Evolutionary conservation across 2,888 invertebrate genomes (phyloP).

Genomic region (Pteria penguin): DNA sequence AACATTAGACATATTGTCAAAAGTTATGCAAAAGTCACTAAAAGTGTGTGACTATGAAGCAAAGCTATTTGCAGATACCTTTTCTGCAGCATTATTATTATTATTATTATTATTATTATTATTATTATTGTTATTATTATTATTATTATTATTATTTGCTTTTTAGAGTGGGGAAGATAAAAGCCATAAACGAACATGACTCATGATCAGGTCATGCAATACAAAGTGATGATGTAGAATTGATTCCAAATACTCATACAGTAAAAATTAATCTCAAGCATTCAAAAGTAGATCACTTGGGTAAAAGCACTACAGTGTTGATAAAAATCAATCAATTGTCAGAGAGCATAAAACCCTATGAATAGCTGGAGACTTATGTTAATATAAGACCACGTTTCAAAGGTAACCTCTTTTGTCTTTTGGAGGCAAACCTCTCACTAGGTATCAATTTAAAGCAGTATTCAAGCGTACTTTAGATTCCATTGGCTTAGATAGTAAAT

Average conservation of each 20-base stretch:
- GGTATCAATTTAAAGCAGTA: too few relatives aligned
- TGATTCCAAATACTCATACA: not conserved
- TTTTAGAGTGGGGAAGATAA: not conserved
- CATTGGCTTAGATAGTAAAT: too few relatives aligned
- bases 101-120: too few relatives aligned
- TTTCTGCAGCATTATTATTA: not conserved
- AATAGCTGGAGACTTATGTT: too few relatives aligned
- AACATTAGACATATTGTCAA: not conserved
- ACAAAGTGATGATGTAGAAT: not conserved
- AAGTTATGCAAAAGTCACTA: not conserved
- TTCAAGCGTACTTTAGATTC: too few relatives aligned
- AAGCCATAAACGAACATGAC: not conserved
- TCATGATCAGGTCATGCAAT: conserved; percentile 4
- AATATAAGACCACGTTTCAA: too few relatives aligned
- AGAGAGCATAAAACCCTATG: not conserved
- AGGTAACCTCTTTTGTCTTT: too few relatives aligned
- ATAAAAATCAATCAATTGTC: not conserved
- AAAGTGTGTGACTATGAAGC: not conserved
- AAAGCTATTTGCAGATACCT: not conserved
- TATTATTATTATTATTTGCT: too few relatives aligned
- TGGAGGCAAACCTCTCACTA: too few relatives aligned
- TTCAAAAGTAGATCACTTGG: not conserved
- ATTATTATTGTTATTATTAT: too few relatives aligned
- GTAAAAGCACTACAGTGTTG: not conserved
- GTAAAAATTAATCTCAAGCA: not conserved